Evolutionary conservation across 2,888 invertebrate genomes (phyloP), one percentile per base, ranked within the genome.

Genomic region (Cerastis rubricosa): DNA sequence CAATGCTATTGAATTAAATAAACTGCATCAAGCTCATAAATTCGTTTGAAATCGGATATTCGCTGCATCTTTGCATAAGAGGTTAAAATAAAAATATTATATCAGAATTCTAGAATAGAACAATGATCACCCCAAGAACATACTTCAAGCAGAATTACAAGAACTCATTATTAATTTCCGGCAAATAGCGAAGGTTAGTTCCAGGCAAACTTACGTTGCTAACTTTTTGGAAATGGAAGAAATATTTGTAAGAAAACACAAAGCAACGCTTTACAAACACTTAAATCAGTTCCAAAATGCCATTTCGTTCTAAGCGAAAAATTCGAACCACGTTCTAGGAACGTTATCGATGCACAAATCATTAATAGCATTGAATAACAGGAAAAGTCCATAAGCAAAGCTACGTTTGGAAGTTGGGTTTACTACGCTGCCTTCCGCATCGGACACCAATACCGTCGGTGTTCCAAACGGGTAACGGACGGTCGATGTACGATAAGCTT

Each of bases 401-500:
- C 59, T 25, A 47, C 67, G 49, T 57, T 71, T 71, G 43, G 57
- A 71, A 49, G 47, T 71, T 67, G 51, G 51, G 67, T 84, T 70
- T 78, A 29, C 45, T n/a, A 57, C 14, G 47, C 43, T 43, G 63
- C 14, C 85, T 81, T 81, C 63, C 81, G 63, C 75, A 81, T 68
- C 35, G 85, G 70, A 81, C 70, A 67, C 81, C 75, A 71, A 75
- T 68, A 73, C 61, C 43, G 76, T n/a, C 71, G 71, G 76, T 85
- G 67, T 77, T 77, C 49, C 71, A 72, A 81, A 49, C 74, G 68
- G 81, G 81, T 88, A 90, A 87, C 89, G 89, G 89, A 74, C 83
- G 73, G 80, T 73, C 85, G 87, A 89, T 90, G 83, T 74, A 83
- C 87, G 88, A 89, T 87, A 85, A 90, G 85, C 82, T 77, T 74